phyloP scores from a whole-genome alignment of 2,113 vertebrate species.

The Sitta europaea region DNA sequence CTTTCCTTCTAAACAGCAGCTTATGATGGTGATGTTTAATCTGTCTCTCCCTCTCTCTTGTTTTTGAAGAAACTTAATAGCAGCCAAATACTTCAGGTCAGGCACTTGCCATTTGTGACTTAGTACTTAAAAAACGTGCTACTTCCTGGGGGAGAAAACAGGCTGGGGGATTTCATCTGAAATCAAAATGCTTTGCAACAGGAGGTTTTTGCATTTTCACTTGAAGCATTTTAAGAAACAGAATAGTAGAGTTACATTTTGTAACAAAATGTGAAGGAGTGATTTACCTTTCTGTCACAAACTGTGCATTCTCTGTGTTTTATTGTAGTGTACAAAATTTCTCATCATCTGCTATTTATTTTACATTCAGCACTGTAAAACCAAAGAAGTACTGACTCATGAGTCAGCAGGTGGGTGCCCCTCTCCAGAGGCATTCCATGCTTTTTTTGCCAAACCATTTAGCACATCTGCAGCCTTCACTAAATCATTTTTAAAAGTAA shows the following conservation, averaged over 20 bases:
- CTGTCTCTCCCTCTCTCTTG: background rate
- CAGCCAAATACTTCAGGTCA: slow-evolving; percentile 7
- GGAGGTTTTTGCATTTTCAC: slow-evolving; percentile 1
- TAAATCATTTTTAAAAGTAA: slow-evolving; percentile 51
- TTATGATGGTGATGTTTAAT: background rate
- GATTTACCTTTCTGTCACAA: slow-evolving; percentile 23
- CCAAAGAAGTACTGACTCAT: slow-evolving; percentile 24
- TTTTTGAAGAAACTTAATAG: background rate
- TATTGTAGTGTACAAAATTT: slow-evolving; percentile 16
- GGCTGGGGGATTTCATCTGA: background rate
- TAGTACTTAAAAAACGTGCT: background rate
- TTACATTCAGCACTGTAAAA: slow-evolving; percentile 37
- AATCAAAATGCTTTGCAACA: slow-evolving; percentile 21
- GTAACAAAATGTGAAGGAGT: background rate
- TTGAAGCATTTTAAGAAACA: background rate
- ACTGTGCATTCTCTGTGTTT: background rate
- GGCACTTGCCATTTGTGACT: background rate
- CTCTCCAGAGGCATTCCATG: slow-evolving; percentile 18
- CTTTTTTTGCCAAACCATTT: slow-evolving; percentile 43
- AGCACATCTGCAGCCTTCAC: slow-evolving; percentile 48
- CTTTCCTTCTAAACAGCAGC: background rate
- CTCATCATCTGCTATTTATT: slow-evolving; percentile 42
- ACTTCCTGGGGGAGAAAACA: background rate
- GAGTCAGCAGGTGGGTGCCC: slow-evolving; percentile 23
- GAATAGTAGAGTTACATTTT: background rate